Base-by-base conservation (phyloP, 2,797 vertebrate genomes). In the Rhadinocentrus ornatus region DNA sequence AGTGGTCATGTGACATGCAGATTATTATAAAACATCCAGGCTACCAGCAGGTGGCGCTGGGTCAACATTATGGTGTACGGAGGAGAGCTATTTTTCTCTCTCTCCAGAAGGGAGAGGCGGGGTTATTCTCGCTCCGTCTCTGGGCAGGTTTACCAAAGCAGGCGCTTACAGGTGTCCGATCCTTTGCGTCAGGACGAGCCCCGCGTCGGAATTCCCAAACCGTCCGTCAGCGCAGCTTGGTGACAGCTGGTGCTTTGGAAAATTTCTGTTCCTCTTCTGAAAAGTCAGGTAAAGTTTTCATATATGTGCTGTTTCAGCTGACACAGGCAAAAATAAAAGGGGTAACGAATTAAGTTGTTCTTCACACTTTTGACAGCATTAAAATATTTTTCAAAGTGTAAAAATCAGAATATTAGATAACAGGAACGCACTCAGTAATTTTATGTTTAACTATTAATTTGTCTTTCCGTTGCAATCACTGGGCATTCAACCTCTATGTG, bases 111-210 rank as follows among this genome's bases (percentile, higher is more conserved):
- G 13, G 26, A 37, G 74, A 78, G 93, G 92, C 86, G 91, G 88
- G 75, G 84, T 46, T 62, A 76, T 53, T 6, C 32, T 41, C 13
- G 8, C 55, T 44, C 69, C 18, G 74, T 69, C 73, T 73, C 78
- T 22, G 75, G 53, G 67, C 31, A 39, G 66, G 69, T 64, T 75
- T 68, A 22, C 60, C 69, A 62, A 63, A 82, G 63, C 61, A 26
- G 71, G 44, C 66, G 63, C 73, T 64, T 62, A 84, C 91, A 94
- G 91, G 93, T 93, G 88, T 78, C 75, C 26, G 69, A 65, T 86
- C 79, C 73, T 76, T 88, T 88, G 16, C 73, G 50, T 50, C 55
- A 67, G 54, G 69, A 73, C 81, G 67, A 83, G 78, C 59, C 46
- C 39, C 31, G 13, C 16, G 60, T 70, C 62, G 26, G 68, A 52